Evolutionary conservation across 2,797 vertebrate species (phyloP).

Genomic region (Betta splendens): DNA sequence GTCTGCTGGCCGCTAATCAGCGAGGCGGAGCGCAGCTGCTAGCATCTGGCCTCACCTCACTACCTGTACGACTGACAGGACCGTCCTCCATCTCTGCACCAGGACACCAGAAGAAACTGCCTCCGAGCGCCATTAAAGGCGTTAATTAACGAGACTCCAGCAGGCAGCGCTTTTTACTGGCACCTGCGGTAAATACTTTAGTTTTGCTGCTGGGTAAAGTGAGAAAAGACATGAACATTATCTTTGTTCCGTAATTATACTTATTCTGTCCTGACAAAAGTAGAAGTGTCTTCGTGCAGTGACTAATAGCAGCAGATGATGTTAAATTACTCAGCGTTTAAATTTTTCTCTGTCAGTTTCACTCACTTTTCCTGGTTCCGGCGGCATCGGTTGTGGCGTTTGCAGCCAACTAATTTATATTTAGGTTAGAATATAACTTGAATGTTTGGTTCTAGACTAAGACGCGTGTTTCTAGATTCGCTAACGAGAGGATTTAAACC

Average conservation of each 20-base stretch:
- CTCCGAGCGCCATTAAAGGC: slow-evolving; percentile 27
- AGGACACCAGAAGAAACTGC: slow-evolving; percentile 9
- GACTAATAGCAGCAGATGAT: background rate
- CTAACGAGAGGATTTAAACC: too few species aligned
- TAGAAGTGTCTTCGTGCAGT: background rate
- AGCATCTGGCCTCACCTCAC: slow-evolving; percentile 53
- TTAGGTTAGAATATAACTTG: too few species aligned
- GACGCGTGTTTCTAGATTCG: too few species aligned
- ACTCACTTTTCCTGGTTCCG: background rate
- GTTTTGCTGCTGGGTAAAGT: background rate
- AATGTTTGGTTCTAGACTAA: too few species aligned
- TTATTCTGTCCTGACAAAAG: background rate
- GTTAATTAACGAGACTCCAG: slow-evolving; percentile 26
- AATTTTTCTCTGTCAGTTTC: background rate
- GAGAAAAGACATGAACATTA: background rate
- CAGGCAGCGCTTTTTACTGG: slow-evolving; percentile 48
- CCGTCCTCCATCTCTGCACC: slow-evolving; percentile 29
- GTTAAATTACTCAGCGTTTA: background rate
- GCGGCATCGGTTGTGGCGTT: too few species aligned
- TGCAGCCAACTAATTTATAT: too few species aligned
- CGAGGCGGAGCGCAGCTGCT: slow-evolving; percentile 60
- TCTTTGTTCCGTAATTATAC: background rate
- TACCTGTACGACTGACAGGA: slow-evolving; percentile 61
- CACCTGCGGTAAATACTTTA: background rate
- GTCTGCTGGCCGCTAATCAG: slow-evolving; percentile 71